Evolutionary conservation across 1,140 invertebrate species (phyloP).

Genomic region (Drosophila trapezifrons): DNA sequence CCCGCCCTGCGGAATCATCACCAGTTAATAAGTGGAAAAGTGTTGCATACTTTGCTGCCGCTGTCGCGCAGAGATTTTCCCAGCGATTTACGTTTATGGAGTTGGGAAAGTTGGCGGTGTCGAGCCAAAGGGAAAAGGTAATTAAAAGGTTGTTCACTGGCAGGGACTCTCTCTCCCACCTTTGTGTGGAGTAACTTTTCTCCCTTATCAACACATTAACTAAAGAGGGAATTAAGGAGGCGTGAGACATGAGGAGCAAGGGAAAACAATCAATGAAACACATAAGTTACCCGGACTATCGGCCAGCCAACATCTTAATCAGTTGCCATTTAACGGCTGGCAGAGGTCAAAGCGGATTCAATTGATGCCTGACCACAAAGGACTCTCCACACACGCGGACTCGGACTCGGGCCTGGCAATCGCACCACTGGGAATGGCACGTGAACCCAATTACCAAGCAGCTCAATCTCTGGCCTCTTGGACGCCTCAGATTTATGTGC

Average conservation of each 20-base stretch:
- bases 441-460: slow-evolving; percentile 78
- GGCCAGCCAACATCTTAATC: slow-evolving; percentile 65
- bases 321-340: slow-evolving; percentile 62
- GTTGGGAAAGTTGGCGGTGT: slow-evolving; percentile 36
- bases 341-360: slow-evolving; percentile 65
- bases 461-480: slow-evolving; percentile 47
- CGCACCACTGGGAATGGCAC: slow-evolving; percentile 68
- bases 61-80: slow-evolving; percentile 42
- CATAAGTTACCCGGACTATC: slow-evolving; percentile 73
- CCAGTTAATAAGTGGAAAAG: slow-evolving; percentile 67
- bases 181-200: slow-evolving; percentile 17
- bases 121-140: slow-evolving; percentile 24
- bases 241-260: neutral
- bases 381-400: slow-evolving; percentile 27
- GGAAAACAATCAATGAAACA: slow-evolving; percentile 73
- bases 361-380: slow-evolving; percentile 78
- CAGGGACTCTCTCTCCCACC: slow-evolving; percentile 1
- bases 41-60: slow-evolving; percentile 70
- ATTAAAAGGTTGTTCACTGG: slow-evolving; percentile 46
- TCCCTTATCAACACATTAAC: slow-evolving; percentile 25
- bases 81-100: slow-evolving; percentile 67
- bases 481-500: slow-evolving; percentile 65
- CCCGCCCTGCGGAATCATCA: neutral
- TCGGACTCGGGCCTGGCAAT: slow-evolving; percentile 24
- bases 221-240: neutral